These are phyloP conservation scores for Melopsittacus undulatus DNA, from an alignment of 2,797 vertebrate genomes.

Conservation along the genomic window DNA sequence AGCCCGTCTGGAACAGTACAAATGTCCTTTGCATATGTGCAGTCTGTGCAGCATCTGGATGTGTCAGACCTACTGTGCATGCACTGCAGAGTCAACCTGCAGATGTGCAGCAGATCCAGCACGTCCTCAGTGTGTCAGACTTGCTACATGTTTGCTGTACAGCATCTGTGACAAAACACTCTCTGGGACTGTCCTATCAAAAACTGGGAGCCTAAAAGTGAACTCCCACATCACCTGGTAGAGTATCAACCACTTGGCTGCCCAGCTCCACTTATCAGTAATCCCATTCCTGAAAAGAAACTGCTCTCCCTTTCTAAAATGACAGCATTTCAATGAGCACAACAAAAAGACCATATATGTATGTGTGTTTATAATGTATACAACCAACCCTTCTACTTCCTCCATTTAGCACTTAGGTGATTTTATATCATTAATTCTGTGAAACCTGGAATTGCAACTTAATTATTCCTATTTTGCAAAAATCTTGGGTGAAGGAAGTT, in stretches of 20 bases:
- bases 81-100: background rate
- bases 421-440: background rate
- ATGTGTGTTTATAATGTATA: background rate
- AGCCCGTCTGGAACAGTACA: background rate
- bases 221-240: background rate
- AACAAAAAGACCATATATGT: background rate
- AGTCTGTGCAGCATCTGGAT: slow-evolving; percentile 56
- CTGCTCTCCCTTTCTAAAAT: background rate
- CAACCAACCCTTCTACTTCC: background rate
- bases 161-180: background rate
- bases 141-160: background rate
- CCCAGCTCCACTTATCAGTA: background rate
- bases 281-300: background rate
- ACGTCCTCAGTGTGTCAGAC: background rate
- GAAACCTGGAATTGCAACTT: background rate
- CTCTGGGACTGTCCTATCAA: background rate
- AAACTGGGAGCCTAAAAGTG: background rate
- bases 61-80: background rate
- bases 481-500: background rate
- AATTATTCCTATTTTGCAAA: background rate
- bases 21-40: slow-evolving; percentile 35
- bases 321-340: background rate
- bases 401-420: background rate
- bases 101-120: background rate
- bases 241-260: background rate